Percentiles rank a stretch among this genome's conserved stretches.
phyloP scores from a whole-genome alignment of 2,888 invertebrate species.

The Tillus elongatus region DNA sequence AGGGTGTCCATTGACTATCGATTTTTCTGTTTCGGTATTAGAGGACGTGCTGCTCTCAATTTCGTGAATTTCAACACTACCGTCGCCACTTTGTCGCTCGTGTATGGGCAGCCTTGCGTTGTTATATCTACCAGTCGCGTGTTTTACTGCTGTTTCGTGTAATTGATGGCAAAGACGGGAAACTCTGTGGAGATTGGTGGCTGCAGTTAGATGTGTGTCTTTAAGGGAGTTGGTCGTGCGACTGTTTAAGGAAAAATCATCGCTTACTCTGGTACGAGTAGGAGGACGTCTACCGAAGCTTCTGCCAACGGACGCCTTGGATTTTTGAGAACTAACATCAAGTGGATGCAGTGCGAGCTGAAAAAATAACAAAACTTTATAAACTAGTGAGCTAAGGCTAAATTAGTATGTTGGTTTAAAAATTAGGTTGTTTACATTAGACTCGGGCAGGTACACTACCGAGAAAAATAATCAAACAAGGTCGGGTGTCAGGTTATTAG shows the following conservation, averaged over 20 bases:
- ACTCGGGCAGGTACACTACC: no score
- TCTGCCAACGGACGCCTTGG: conserved; percentile 45
- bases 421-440: no score
- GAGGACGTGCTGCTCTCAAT: conserved; percentile 24
- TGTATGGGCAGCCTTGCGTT: conserved; percentile 21
- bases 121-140: conserved; percentile 29
- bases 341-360: conserved; percentile 45
- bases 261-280: conserved; percentile 37
- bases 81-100: conserved; percentile 30
- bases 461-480: no score
- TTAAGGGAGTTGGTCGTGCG: conserved; percentile 19
- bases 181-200: conserved; percentile 38
- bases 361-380: conserved; percentile 21
- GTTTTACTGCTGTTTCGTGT: conserved; percentile 40
- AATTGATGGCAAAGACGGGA: conserved; percentile 43
- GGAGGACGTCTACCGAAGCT: conserved; percentile 46
- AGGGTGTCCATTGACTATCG: conserved; percentile 23
- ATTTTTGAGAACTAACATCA: conserved; percentile 45
- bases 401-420: no score
- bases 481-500: no score
- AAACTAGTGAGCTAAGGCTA: no score
- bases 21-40: conserved; percentile 13
- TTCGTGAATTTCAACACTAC: conserved; percentile 32
- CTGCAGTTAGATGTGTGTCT: conserved; percentile 26
- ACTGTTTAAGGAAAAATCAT: conserved; percentile 21